Evolutionary conservation across 1,140 invertebrate species (phyloP).

Genomic region (Drosophila paulistorum): DNA sequence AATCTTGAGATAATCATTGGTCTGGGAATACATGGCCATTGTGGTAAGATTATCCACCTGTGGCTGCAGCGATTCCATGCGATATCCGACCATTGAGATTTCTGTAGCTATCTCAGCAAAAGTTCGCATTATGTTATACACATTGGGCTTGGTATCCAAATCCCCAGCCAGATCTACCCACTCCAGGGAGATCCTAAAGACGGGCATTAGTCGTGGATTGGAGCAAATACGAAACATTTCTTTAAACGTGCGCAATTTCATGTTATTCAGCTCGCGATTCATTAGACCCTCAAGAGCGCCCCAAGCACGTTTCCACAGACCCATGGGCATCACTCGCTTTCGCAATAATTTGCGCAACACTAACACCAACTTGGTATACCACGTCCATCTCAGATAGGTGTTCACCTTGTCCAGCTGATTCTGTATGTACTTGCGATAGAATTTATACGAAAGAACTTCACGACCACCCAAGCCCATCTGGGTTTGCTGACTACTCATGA

Average conservation of each 20-base stretch:
- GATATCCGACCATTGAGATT: constrained; percentile 81
- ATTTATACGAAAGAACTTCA: constrained; percentile 69
- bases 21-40: constrained; percentile 42
- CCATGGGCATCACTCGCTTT: constrained; percentile 63
- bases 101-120: constrained; percentile 82
- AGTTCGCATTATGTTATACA: constrained; percentile 71
- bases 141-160: constrained; percentile 73
- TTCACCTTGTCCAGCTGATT: constrained; percentile 82
- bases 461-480: constrained; percentile 81
- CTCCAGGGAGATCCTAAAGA: constrained; percentile 83
- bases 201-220: constrained; percentile 83
- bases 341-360: constrained; percentile 77
- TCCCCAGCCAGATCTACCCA: constrained; percentile 79
- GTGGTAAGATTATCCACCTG: constrained; percentile 65
- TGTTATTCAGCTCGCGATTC: constrained; percentile 84
- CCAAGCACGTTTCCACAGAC: constrained; percentile 69
- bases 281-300: constrained; percentile 83
- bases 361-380: constrained; percentile 82
- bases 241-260: constrained; percentile 84
- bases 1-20: constrained; percentile 70
- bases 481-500: constrained; percentile 80
- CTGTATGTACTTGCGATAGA: constrained; percentile 75
- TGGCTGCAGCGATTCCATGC: constrained; percentile 83
- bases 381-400: constrained; percentile 75
- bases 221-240: constrained; percentile 84